phyloP scores from a whole-genome alignment of 2,113 vertebrate species.

The Ailuropoda melanoleuca region DNA sequence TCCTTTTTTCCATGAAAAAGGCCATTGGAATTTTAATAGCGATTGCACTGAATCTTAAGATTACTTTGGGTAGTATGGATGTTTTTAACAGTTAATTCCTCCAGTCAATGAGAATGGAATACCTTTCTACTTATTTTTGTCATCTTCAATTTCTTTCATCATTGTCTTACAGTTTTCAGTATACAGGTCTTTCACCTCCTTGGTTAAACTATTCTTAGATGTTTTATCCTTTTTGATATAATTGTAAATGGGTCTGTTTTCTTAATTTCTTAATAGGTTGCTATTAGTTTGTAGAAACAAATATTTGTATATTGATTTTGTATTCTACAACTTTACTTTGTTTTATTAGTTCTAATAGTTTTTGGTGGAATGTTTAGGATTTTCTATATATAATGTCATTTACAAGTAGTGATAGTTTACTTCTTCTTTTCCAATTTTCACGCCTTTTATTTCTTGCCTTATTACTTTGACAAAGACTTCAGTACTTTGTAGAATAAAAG shows the following conservation, averaged over 20 bases:
- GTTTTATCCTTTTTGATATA: not conserved
- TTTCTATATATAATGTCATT: not conserved
- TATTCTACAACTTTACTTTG: not conserved
- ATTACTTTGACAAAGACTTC: not conserved
- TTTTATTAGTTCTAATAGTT: not conserved
- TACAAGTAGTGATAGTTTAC: not conserved
- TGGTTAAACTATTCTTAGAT: not conserved
- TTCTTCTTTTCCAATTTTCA: not conserved
- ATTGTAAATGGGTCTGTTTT: not conserved
- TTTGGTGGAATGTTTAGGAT: not conserved
- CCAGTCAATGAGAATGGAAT: not conserved
- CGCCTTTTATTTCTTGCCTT: not conserved
- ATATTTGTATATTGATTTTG: not conserved
- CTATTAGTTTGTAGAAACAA: not conserved
- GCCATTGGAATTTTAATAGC: not conserved
- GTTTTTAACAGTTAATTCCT: not conserved
- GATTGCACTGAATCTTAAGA: not conserved
- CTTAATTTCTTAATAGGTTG: not conserved
- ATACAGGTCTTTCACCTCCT: not conserved
- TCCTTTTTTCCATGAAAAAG: not conserved
- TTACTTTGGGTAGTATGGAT: not conserved
- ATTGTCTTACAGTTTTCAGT: not conserved
- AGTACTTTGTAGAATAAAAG: not conserved
- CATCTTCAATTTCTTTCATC: not conserved
- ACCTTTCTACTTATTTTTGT: not conserved